These are phyloP conservation scores for Nomia melanderi DNA, from an alignment of 1,140 invertebrate genomes.

Conservation along the genomic window DNA sequence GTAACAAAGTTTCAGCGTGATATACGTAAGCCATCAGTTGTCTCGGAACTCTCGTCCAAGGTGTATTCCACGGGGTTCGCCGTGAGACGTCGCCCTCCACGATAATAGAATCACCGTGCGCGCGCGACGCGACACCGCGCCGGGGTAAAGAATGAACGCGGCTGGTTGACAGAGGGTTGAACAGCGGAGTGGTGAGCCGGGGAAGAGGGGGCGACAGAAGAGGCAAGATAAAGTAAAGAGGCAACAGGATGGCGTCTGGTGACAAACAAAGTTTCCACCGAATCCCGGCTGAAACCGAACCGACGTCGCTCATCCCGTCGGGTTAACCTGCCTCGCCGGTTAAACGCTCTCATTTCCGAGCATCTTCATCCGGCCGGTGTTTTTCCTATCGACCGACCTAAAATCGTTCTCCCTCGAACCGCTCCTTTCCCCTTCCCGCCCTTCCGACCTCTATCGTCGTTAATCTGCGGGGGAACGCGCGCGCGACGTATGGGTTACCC, in stretches of 20 bases:
- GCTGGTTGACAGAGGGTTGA: slow-evolving; percentile 43
- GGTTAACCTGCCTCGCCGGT: slow-evolving; percentile 73
- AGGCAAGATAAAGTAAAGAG: slow-evolving; percentile 73
- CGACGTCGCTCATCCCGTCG: slow-evolving; percentile 66
- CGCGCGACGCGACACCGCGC: neutral
- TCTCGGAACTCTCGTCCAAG: slow-evolving; percentile 39
- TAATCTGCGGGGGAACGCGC: slow-evolving; percentile 3
- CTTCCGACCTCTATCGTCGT: neutral
- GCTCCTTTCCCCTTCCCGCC: no score
- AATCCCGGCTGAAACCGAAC: slow-evolving; percentile 72
- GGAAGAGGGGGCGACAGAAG: neutral
- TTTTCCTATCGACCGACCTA: neutral
- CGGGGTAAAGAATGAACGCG: slow-evolving; percentile 29
- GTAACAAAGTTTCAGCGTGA: slow-evolving; percentile 34
- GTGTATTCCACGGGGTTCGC: slow-evolving; percentile 38
- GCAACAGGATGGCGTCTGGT: slow-evolving; percentile 72
- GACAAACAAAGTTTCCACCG: slow-evolving; percentile 78
- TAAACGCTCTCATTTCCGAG: slow-evolving; percentile 58
- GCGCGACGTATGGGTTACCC: slow-evolving; percentile 2
- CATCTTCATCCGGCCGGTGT: neutral
- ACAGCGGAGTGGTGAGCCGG: slow-evolving; percentile 19
- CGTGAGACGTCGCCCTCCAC: slow-evolving; percentile 38
- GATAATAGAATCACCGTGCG: slow-evolving; percentile 73
- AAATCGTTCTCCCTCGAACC: slow-evolving; percentile 8
- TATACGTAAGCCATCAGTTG: slow-evolving; percentile 37